These are phyloP conservation scores for Andrena chrysosceles DNA, from an alignment of 2,888 invertebrate genomes.

Conservation along the genomic window DNA sequence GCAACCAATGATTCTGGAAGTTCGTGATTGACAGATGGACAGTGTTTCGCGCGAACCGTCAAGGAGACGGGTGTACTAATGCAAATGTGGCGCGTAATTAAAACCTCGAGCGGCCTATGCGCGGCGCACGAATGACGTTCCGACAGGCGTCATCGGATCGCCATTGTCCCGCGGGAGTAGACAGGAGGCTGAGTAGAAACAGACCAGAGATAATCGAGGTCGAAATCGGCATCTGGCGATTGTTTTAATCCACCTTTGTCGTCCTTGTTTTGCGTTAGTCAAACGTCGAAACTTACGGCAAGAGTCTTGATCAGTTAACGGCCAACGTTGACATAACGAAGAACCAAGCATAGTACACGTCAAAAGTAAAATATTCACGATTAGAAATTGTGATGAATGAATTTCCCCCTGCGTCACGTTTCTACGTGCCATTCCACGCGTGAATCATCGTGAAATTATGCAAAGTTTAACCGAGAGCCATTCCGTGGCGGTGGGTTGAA, in stretches of 20 bases:
- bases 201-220: constrained; percentile 37
- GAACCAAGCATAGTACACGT: background rate
- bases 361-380: background rate
- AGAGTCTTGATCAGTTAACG: constrained; percentile 30
- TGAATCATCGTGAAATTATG: background rate
- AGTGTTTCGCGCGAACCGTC: constrained; percentile 6
- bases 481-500: background rate
- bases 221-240: constrained; percentile 49
- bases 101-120: constrained; percentile 25
- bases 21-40: constrained; percentile 47
- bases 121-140: constrained; percentile 37
- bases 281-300: constrained; percentile 39
- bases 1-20: background rate
- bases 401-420: background rate
- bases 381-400: background rate
- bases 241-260: constrained; percentile 44
- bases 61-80: background rate
- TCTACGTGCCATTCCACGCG: background rate
- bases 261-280: background rate
- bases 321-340: constrained; percentile 1
- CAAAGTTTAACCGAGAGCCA: background rate
- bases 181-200: constrained; percentile 30
- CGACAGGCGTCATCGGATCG: constrained; percentile 47
- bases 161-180: constrained; percentile 15
- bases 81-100: constrained; percentile 53